A percentile compares a stretch with the other conserved stretches of the same genome.
phyloP scores from a whole-genome alignment of 2,797 vertebrate species.

The Coilia nasus region DNA sequence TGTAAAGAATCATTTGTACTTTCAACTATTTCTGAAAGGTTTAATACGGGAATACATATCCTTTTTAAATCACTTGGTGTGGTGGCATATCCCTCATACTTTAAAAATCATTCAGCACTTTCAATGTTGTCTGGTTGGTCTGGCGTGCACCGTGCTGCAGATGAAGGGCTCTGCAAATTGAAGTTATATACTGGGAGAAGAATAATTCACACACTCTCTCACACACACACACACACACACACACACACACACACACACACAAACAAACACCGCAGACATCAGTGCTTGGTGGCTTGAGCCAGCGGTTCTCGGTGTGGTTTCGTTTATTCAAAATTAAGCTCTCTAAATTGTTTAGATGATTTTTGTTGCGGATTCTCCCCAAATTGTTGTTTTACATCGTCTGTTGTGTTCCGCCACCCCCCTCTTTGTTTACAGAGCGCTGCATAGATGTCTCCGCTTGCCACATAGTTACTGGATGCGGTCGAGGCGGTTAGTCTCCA shows the following conservation, averaged over 20 bases:
- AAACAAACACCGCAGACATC: not conserved
- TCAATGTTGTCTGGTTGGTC: no score
- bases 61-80: no score
- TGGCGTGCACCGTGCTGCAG: no score
- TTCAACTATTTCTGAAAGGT: no score
- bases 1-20: no score
- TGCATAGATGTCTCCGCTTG: constrained; percentile 23
- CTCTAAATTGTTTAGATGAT: constrained; percentile 6
- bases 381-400: not conserved
- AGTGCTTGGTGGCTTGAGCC: not conserved
- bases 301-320: not conserved
- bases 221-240: not conserved
- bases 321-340: not conserved
- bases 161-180: not conserved
- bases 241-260: not conserved
- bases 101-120: no score
- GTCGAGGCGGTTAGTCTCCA: constrained; percentile 33
- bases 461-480: constrained; percentile 27
- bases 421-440: constrained; percentile 31
- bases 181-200: not conserved
- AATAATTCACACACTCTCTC: not conserved
- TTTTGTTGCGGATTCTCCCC: not conserved
- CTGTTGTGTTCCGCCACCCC: not conserved
- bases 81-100: no score
- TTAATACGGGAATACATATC: no score